Percentiles rank a stretch among this genome's conserved stretches.
Conservation (phyloP, 2,888 invertebrate species). For the Thecophora atra region DNA sequence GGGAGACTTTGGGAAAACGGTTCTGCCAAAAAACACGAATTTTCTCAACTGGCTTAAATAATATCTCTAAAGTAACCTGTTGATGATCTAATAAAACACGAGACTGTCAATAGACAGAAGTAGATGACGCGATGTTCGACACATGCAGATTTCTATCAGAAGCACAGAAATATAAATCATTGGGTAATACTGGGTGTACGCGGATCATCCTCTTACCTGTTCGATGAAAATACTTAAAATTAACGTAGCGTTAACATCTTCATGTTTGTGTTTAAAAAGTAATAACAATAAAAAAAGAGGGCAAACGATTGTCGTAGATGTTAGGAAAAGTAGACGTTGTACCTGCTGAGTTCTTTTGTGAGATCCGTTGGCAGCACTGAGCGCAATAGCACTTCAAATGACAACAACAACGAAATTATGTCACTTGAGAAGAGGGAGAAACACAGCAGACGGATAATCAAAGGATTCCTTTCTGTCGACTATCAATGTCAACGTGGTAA, state of each 20-base stretch:
- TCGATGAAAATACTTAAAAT: not conserved
- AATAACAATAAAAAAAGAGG: not conserved
- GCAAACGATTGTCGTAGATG: not conserved
- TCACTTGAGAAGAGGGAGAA: conserved; percentile 1
- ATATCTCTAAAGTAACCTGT: not conserved
- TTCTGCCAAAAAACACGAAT: no score
- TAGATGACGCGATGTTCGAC: not conserved
- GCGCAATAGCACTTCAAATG: not conserved
- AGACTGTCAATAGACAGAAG: not conserved
- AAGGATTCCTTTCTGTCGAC: conserved; percentile 16
- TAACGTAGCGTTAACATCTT: conserved; percentile 12
- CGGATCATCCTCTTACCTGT: not conserved
- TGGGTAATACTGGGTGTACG: conserved; percentile 13
- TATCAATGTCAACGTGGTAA: conserved; percentile 30
- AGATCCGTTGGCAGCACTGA: no score
- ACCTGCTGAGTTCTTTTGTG: conserved; percentile 20
- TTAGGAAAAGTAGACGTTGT: not conserved
- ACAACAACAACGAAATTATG: not conserved
- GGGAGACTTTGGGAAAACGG: no score
- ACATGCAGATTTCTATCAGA: conserved; percentile 23
- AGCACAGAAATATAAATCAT: conserved; percentile 8
- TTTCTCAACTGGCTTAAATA: no score
- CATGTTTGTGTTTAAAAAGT: conserved; percentile 4
- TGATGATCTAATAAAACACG: conserved; percentile 19
- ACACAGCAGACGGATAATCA: conserved; percentile 6